Evolutionary conservation across 2,113 vertebrate species (phyloP), one percentile per base, ranked within the genome.

Genomic region (Typhlomys cinereus): DNA sequence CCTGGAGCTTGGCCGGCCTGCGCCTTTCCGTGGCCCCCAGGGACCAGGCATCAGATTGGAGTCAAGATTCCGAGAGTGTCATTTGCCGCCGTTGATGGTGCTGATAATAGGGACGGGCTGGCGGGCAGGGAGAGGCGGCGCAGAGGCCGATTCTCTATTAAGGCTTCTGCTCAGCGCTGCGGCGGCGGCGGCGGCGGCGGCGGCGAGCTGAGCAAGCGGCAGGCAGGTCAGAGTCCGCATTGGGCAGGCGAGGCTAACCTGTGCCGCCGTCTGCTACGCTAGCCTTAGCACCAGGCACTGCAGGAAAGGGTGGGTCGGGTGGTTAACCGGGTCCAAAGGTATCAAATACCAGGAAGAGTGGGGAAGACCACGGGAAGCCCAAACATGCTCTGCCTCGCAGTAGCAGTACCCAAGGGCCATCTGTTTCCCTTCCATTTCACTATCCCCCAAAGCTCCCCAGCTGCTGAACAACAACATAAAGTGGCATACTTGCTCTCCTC

Each of bases 11-110:
- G 92, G 93, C 93, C 5, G 21, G 94, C 86, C 90, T 73, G 90
- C 92, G 88, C 94, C 88, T 96, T 79, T 92, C 90, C 4, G 5
- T 20, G 27, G 96, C 96, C 93, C n/a, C 96, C 7, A 4, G 96
- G 96, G 96, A 97, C 96, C 92, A 95, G 86, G 95, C 95, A 97
- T 96, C 96, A 97, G 96, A 97, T 97, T 97, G 96, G 95, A 96
- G 95, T 96, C 96, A 96, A 97, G 96, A 97, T 96, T 97, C 96
- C 8, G n/a, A 84, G 94, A 96, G 96, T 96, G 96, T 97, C 96
- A 96, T 97, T 97, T 97, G 96, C 95, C 3, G 95, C 90, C 27
- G 54, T 62, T 96, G 96, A 97, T 96, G 93, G 96, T 96, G 88
- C 96, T 96, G 94, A 96, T 97, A 97, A 97, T 97, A 96, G 93